Conservation (phyloP, 2,113 vertebrate genomes). For the Bufo bufo region DNA sequence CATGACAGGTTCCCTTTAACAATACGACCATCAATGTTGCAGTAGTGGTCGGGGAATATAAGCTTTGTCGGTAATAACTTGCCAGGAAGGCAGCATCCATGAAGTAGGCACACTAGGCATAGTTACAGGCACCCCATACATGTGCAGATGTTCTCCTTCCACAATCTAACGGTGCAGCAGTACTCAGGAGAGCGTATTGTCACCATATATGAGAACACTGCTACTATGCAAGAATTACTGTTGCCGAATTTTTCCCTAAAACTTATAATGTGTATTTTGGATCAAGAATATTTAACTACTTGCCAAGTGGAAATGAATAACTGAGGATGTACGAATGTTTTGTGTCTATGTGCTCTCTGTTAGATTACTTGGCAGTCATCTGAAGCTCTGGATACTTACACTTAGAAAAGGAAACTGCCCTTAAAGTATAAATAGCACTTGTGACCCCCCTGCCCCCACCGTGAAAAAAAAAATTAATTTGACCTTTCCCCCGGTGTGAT, state of each 20-base stretch:
- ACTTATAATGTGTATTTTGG: neutral
- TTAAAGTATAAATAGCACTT: constrained; percentile 16
- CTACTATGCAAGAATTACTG: neutral
- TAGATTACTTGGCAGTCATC: constrained; percentile 1
- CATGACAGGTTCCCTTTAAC: neutral
- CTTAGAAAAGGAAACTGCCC: neutral
- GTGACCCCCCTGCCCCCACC: neutral
- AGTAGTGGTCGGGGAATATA: neutral
- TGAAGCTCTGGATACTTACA: neutral
- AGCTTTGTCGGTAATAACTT: neutral
- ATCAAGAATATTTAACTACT: neutral
- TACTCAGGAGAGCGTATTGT: neutral
- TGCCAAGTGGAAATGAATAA: neutral
- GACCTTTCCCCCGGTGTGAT: constrained; percentile 24
- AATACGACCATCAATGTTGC: neutral
- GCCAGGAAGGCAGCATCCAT: neutral
- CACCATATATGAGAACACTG: neutral
- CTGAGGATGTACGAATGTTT: neutral
- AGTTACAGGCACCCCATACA: neutral
- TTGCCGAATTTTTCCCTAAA: neutral
- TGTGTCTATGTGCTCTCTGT: neutral
- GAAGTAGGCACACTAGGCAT: neutral
- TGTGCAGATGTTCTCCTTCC: neutral
- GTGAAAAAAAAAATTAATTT: neutral
- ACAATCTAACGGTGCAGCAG: neutral